Evolutionary conservation across 2,113 vertebrate genomes (phyloP).

Genomic region (Fukomys damarensis): DNA sequence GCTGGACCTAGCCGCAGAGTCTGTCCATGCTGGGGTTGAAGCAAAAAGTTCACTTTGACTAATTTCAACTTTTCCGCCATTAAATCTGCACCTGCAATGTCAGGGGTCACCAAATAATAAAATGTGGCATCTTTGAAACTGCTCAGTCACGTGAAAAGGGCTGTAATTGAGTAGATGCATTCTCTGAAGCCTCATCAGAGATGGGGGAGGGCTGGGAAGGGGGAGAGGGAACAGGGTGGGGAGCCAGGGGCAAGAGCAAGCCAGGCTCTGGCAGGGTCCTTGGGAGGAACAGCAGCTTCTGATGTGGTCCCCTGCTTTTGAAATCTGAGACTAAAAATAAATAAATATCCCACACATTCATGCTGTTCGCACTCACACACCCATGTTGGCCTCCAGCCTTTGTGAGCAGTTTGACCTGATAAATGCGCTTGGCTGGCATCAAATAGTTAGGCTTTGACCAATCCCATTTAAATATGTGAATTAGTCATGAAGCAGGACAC

Average conservation of each 20-base stretch:
- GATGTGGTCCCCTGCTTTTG: conserved; percentile 69
- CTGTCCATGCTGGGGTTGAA: conserved; percentile 24
- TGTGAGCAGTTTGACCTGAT: conserved; percentile 93
- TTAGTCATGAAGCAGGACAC: conserved; percentile 94
- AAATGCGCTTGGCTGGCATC: conserved; percentile 93
- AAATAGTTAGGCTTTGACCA: conserved; percentile 92
- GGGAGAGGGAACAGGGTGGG: background rate
- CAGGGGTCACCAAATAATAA: conserved; percentile 97
- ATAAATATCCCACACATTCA: conserved; percentile 82
- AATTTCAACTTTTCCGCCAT: conserved; percentile 84
- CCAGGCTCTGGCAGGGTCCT: conserved; percentile 50
- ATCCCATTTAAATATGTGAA: conserved; percentile 94
- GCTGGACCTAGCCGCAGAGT: conserved; percentile 18
- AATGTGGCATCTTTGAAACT: conserved; percentile 95
- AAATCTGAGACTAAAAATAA: conserved; percentile 78
- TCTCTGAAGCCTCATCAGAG: conserved; percentile 84
- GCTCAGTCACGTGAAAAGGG: conserved; percentile 91
- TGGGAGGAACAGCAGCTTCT: conserved; percentile 60
- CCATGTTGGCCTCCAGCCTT: conserved; percentile 87
- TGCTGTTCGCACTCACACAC: conserved; percentile 50
- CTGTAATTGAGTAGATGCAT: conserved; percentile 90
- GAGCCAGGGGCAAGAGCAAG: background rate
- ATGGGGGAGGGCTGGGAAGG: conserved; percentile 57
- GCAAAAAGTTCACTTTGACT: conserved; percentile 81
- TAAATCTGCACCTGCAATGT: conserved; percentile 94